Conservation (phyloP, 2,888 invertebrate species). For the Aphidoletes aphidimyza region DNA sequence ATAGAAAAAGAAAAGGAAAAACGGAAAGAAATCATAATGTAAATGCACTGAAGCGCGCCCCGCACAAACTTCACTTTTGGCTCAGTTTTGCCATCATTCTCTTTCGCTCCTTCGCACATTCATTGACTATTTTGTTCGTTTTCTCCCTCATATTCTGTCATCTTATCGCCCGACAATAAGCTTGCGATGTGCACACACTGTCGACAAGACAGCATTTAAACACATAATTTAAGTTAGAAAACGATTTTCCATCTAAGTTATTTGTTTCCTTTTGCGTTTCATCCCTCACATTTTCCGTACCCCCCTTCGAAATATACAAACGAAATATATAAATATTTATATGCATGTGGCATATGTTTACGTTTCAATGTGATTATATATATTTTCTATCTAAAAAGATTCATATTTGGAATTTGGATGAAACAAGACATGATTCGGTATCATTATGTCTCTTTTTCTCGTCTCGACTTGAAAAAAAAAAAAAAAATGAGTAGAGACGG, state of each 20-base stretch:
- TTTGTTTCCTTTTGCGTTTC: background rate
- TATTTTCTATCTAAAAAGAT: too few species aligned
- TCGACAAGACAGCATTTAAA: slow-evolving; percentile 43
- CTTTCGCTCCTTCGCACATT: background rate
- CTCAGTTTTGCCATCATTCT: background rate
- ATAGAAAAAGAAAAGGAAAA: background rate
- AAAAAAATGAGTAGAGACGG: background rate
- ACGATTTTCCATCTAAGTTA: slow-evolving; percentile 40
- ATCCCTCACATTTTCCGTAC: background rate
- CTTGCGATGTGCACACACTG: background rate
- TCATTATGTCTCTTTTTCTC: too few species aligned
- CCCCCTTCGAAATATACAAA: background rate
- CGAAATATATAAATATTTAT: slow-evolving; percentile 34
- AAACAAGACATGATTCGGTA: too few species aligned
- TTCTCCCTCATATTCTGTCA: background rate
- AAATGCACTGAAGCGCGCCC: slow-evolving; percentile 29
- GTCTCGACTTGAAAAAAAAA: background rate
- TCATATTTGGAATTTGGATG: too few species aligned
- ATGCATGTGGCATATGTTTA: slow-evolving; percentile 42
- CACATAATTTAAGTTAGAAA: slow-evolving; percentile 51
- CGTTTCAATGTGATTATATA: slow-evolving; percentile 29
- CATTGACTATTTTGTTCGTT: too few species aligned
- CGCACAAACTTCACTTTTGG: background rate
- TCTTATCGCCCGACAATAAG: slow-evolving; percentile 10
- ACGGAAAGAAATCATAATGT: slow-evolving; percentile 28